phyloP scores from a whole-genome alignment of 2,113 vertebrate genomes.

The Hipposideros armiger region DNA sequence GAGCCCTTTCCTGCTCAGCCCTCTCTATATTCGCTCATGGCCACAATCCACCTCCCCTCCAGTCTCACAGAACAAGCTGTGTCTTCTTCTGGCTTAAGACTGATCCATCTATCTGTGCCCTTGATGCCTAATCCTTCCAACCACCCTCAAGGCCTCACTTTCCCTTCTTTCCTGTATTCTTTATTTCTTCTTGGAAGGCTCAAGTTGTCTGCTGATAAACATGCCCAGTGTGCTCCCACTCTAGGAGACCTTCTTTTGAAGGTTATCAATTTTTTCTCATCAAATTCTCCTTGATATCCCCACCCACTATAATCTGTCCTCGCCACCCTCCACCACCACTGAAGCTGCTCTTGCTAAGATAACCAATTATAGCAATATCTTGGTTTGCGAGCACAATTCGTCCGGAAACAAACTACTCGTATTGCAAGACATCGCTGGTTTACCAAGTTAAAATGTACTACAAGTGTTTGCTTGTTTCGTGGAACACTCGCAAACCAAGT shows the following conservation, averaged over 20 bases:
- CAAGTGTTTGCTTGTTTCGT: no score
- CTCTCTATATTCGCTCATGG: neutral
- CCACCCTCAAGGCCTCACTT: neutral
- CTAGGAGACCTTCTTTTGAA: neutral
- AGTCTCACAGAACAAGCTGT: neutral
- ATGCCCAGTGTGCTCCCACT: neutral
- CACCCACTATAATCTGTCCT: neutral
- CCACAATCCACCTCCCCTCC: neutral
- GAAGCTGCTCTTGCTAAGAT: neutral
- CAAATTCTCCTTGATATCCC: neutral
- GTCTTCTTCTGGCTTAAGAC: neutral
- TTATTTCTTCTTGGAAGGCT: constrained; percentile 12
- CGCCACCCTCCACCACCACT: neutral
- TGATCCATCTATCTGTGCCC: neutral
- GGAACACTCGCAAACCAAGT: no score
- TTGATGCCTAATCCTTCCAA: neutral
- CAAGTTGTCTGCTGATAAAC: neutral
- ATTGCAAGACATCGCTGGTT: no score
- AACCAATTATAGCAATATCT: neutral
- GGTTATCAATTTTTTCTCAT: neutral
- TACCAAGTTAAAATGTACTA: no score
- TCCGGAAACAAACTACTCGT: no score
- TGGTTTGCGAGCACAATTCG: no score
- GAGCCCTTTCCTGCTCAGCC: neutral
- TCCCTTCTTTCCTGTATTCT: neutral